Evolutionary conservation across 2,797 vertebrate species (phyloP).

Genomic region (Gallinago solitaria): DNA sequence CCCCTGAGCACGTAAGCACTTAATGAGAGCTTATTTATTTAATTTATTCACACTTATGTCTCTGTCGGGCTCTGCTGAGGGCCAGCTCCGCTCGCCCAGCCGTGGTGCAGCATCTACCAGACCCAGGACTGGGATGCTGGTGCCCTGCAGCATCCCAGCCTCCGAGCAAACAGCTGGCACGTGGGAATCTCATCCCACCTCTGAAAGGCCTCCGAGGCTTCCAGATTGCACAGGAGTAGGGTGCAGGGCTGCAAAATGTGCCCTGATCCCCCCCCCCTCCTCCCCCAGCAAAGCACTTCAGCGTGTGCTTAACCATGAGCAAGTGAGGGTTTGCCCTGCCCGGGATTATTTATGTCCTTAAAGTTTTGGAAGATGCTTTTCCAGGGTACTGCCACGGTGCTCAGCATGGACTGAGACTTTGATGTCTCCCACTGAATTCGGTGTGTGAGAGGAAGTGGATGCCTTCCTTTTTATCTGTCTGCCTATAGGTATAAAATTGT

Average conservation of each 20-base stretch:
- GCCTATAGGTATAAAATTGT: background rate
- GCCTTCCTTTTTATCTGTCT: background rate
- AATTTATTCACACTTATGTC: background rate
- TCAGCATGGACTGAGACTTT: background rate
- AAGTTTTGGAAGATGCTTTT: background rate
- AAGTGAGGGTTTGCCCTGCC: fast-evolving
- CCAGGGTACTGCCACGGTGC: background rate
- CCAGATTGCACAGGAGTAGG: background rate
- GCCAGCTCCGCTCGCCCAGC: background rate
- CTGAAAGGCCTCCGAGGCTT: background rate
- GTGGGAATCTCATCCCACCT: background rate
- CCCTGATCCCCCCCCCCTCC: background rate
- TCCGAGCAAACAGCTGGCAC: fast-evolving
- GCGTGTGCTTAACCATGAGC: fast-evolving
- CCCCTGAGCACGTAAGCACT: background rate
- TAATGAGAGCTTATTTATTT: background rate
- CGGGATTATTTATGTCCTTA: background rate
- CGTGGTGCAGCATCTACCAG: background rate
- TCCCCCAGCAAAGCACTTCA: background rate
- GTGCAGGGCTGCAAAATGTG: background rate
- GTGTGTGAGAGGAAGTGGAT: background rate
- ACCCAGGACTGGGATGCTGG: background rate
- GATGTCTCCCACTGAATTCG: background rate
- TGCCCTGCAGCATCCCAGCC: background rate
- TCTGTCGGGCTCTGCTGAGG: background rate